Evolutionary conservation across 2,113 vertebrate genomes (phyloP).

Genomic region (Herpetotheres cachinnans): DNA sequence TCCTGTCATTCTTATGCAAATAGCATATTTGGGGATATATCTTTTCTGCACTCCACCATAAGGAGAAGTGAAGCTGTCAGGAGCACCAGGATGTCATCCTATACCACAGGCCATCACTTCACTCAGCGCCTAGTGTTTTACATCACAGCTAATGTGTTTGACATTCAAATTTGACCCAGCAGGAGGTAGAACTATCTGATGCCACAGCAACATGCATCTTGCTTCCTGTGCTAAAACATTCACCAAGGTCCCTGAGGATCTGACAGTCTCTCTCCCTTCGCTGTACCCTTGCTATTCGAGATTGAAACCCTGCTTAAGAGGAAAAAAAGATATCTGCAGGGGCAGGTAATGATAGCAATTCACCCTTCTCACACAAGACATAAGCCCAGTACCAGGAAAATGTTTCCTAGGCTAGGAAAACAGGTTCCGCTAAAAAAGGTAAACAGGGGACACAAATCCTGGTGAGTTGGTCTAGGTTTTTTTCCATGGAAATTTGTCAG

Average conservation of each 20-base stretch:
- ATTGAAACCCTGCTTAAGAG: not conserved
- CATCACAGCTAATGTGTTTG: constrained; percentile 64
- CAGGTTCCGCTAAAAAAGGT: not conserved
- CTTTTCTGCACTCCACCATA: constrained; percentile 63
- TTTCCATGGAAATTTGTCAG: not conserved
- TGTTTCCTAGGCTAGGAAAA: not conserved
- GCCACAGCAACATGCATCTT: constrained; percentile 66
- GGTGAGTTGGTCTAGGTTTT: not conserved
- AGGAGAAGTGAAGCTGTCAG: constrained; percentile 46
- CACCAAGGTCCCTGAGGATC: constrained; percentile 14
- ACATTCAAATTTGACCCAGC: constrained; percentile 69
- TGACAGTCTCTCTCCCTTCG: not conserved
- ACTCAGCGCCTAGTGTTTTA: constrained; percentile 67
- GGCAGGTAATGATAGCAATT: not conserved
- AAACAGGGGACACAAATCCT: not conserved
- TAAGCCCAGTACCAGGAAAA: not conserved
- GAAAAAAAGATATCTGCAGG: not conserved
- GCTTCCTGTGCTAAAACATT: constrained; percentile 72
- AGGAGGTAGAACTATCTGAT: constrained; percentile 72
- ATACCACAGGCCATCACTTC: constrained; percentile 41
- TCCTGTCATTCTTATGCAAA: constrained; percentile 83
- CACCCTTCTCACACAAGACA: not conserved
- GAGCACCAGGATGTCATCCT: constrained; percentile 52
- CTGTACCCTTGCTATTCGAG: not conserved
- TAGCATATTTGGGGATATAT: constrained; percentile 49